These are phyloP conservation scores for Marronus borbonicus DNA, from an alignment of 2,888 invertebrate species.

Conservation along the genomic window DNA sequence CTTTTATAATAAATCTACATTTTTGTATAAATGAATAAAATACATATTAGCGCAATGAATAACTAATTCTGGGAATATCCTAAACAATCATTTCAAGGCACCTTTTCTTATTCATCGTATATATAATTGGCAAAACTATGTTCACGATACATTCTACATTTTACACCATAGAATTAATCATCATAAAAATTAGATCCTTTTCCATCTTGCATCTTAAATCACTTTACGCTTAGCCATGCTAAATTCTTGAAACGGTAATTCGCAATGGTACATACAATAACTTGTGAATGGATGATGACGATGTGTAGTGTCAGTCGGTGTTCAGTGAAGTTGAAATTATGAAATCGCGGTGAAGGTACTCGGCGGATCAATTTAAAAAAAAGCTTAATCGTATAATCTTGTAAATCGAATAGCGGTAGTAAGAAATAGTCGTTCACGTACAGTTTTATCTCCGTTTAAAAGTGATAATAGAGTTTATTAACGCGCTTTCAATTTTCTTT, in stretches of 20 bases:
- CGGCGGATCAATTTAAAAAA: background rate
- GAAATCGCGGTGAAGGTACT: slow-evolving; percentile 1
- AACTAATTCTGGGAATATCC: too few relatives aligned
- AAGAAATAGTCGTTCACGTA: background rate
- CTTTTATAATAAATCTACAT: too few relatives aligned
- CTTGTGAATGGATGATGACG: background rate
- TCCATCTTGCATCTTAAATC: too few relatives aligned
- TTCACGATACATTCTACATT: too few relatives aligned
- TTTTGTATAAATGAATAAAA: too few relatives aligned
- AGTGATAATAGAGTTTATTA: background rate
- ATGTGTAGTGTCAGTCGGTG: background rate
- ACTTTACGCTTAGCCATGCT: too few relatives aligned
- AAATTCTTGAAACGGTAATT: background rate
- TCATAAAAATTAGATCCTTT: background rate
- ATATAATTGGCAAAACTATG: too few relatives aligned
- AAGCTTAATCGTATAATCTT: slow-evolving; percentile 3
- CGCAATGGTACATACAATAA: background rate
- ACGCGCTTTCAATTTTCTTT: background rate
- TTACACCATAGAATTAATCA: slow-evolving; percentile 3
- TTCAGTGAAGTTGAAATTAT: slow-evolving; percentile 2
- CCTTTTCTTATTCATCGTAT: too few relatives aligned
- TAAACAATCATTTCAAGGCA: too few relatives aligned
- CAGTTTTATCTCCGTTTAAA: background rate
- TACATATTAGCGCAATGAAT: too few relatives aligned
- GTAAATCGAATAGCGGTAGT: background rate